Conservation (phyloP, 2,888 invertebrate species). For the Pocota personata region DNA sequence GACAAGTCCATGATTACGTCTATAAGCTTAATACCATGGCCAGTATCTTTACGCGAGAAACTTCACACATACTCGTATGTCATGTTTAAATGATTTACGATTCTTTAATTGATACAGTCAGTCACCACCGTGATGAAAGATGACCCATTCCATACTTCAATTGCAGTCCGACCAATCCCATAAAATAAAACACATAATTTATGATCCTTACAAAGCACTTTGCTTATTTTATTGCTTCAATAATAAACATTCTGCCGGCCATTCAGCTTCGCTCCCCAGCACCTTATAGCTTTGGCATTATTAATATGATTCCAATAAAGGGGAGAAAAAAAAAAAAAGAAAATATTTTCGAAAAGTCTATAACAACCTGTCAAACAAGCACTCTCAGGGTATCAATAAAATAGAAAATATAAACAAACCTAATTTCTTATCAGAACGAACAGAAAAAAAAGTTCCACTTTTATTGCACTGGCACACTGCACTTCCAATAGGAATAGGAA, state of each 20-base stretch:
- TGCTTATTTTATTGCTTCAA: neutral
- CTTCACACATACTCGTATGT: conserved; percentile 45
- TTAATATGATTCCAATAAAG: neutral
- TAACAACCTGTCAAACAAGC: neutral
- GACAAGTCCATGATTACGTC: neutral
- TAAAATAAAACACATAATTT: conserved; percentile 13
- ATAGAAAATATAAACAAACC: conserved; percentile 37
- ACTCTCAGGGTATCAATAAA: neutral
- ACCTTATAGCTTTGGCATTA: neutral
- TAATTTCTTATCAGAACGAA: conserved; percentile 41
- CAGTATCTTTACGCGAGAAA: neutral
- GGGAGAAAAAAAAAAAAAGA: neutral
- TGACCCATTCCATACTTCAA: neutral
- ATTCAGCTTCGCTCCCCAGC: no score
- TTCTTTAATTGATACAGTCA: conserved; percentile 13
- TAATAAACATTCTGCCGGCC: conserved; percentile 12
- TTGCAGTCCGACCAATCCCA: neutral
- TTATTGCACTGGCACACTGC: neutral
- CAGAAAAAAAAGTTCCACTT: neutral
- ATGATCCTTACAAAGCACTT: conserved; percentile 15
- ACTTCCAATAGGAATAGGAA: neutral
- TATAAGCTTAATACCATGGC: neutral
- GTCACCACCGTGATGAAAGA: neutral
- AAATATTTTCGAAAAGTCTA: neutral
- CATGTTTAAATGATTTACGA: conserved; percentile 46